Evolutionary conservation across 2,113 vertebrate genomes (phyloP), one percentile per base, ranked within the genome.

Genomic region (Zosterops lateralis): DNA sequence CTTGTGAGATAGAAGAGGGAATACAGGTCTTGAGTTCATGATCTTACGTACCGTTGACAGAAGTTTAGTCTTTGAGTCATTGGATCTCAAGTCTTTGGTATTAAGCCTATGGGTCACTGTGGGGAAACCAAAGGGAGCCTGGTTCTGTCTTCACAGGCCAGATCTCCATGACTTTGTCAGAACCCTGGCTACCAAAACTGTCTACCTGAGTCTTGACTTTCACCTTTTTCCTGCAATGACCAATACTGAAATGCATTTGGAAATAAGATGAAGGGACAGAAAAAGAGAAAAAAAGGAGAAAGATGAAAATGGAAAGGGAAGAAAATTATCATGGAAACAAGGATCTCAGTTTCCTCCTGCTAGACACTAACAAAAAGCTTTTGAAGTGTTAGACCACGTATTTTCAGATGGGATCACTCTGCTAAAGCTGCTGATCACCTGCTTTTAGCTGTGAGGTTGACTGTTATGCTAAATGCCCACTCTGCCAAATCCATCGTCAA

Each of bases 381-480:
- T 75, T 75, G 36, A 87, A 94, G 74, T 90, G 78, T 85, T 91
- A 96, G 81, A 87, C 78, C 60, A 71, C 12, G 15, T 88, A 86
- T 90, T 86, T 94, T 92, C 89, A 68, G n/a, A 81, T 1, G 42
- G 68, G 65, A 75, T 94, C 61, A 34, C 83, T 86, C 17, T 84
- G 19, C 65, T 81, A 79, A 94, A 89, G 57, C 65, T 92, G 73
- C 89, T 82, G 89, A 90, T 92, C 61, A 87, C 90, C 90, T 90
- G 88, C 54, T 83, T 85, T 79, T 77, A 88, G 82, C 61, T 92
- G 34, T 68, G 76, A 93, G 73, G 65, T 74, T 81, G 53, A 86
- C 61, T 92, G 45, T 84, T 81, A 64, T 1, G 10, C 65, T 84
- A 48, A 90, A 50, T 78, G 74, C 66, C n/a, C 34, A 2, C 76